Evolutionary conservation across 1,140 invertebrate species (phyloP).

Genomic region (Leptinotarsa undecemlineata): DNA sequence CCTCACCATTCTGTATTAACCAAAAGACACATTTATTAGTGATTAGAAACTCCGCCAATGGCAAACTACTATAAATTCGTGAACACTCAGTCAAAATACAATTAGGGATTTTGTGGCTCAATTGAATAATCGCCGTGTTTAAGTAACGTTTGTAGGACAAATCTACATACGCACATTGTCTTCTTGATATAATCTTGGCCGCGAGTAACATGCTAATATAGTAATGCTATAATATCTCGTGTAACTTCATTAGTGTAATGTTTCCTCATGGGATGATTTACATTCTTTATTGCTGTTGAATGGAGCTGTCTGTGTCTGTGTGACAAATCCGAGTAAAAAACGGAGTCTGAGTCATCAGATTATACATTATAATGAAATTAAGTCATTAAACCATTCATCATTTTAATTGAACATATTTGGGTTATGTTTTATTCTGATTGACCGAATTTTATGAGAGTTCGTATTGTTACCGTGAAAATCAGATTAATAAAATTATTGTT

Average conservation of each 20-base stretch:
- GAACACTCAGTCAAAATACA: not conserved
- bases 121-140: constrained; percentile 19
- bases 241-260: constrained; percentile 8
- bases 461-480: no score
- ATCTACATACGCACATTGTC: constrained; percentile 17
- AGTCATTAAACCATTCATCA: not conserved
- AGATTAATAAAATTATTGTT: no score
- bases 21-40: not conserved
- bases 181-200: constrained; percentile 18
- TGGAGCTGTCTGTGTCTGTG: constrained; percentile 4
- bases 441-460: no score
- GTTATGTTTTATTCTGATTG: no score
- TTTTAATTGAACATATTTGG: no score
- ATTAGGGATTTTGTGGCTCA: constrained; percentile 15
- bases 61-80: not conserved
- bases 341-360: not conserved
- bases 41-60: not conserved
- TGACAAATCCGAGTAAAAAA: not conserved
- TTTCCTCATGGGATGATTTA: constrained; percentile 3
- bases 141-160: constrained; percentile 22
- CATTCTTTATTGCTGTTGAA: constrained; percentile 8
- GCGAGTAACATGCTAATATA: constrained; percentile 3
- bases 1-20: no score
- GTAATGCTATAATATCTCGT: constrained; percentile 16
- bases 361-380: not conserved